Base-by-base conservation (phyloP, 2,797 vertebrate species). In the Acipenser oxyrinchus region DNA sequence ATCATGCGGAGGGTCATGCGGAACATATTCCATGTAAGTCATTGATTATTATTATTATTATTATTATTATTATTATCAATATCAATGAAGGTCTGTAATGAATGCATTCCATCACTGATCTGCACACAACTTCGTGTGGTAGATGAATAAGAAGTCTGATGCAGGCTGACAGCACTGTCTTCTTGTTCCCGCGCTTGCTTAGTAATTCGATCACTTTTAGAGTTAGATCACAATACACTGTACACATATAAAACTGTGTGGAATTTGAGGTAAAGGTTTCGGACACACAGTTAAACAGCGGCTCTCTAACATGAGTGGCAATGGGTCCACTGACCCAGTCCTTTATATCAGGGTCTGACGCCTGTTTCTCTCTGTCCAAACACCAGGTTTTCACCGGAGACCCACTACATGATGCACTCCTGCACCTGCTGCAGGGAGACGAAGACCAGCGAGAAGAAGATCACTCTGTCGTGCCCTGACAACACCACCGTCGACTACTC, bases 391-490 rank as follows among this genome's bases (percentile, higher is more conserved):
- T 92, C 90, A 7, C 65, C 81, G 11, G 76, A 84, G 52, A 75
- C 73, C 6, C 87, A 76, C 66, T 72, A 53, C 58, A 74, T 93
- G 76, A 81, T 85, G 72, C 91, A 89, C 66, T 77, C 69, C 12
- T 97, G 96, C 71, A 76, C 80, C 61, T 98, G 94, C 81, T 98
- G 95, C 76, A 85, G 77, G 70, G 93, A 95, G 79, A 79, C 68
- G 64, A 73, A 66, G 66, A 87, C 78, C 68, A 93, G 85, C 6
- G 0, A 74, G 67, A 84, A 72, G 61, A 37, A 81, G 0, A 88
- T 93, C 77, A 59, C 76, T 51, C 74, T 98, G 78, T 64, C 6
- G 13, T 98, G 95, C 73, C 10, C 81, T 0, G 51, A 84, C 1
- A 85, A 81, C 50, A 76, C 49, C 0, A 71, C 1, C 59, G 63